phyloP scores from a whole-genome alignment of 2,113 vertebrate genomes.

The Sakesphorus luctuosus region DNA sequence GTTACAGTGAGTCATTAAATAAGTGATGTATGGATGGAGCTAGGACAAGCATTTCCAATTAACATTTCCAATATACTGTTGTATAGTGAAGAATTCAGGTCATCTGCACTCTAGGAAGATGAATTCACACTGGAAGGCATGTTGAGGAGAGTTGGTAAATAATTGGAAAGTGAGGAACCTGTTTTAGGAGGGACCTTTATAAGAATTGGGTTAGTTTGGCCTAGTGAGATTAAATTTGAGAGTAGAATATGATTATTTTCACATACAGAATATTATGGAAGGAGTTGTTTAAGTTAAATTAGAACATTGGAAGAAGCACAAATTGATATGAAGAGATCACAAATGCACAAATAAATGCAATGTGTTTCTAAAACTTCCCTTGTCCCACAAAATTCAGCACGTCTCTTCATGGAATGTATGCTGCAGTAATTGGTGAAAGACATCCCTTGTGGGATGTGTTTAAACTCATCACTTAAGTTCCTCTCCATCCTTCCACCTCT shows the following conservation, averaged over 20 bases:
- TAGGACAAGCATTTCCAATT: neutral
- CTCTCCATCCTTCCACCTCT: neutral
- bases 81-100: neutral
- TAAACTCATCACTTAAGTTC: neutral
- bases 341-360: neutral
- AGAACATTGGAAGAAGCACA: neutral
- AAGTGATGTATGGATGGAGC: neutral
- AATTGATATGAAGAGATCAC: neutral
- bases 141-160: neutral
- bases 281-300: neutral
- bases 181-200: neutral
- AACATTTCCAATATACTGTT: neutral
- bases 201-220: neutral
- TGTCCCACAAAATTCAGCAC: neutral
- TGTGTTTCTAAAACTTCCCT: neutral
- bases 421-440: neutral
- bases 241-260: neutral
- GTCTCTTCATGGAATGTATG: neutral
- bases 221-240: neutral
- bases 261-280: neutral
- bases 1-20: neutral
- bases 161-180: neutral
- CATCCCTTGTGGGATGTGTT: neutral
- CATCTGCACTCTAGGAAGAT: neutral
- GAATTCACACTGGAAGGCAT: neutral